Evolutionary conservation across 2,797 vertebrate species (phyloP), one percentile per base, ranked within the genome.

Genomic region (Myotis myotis): DNA sequence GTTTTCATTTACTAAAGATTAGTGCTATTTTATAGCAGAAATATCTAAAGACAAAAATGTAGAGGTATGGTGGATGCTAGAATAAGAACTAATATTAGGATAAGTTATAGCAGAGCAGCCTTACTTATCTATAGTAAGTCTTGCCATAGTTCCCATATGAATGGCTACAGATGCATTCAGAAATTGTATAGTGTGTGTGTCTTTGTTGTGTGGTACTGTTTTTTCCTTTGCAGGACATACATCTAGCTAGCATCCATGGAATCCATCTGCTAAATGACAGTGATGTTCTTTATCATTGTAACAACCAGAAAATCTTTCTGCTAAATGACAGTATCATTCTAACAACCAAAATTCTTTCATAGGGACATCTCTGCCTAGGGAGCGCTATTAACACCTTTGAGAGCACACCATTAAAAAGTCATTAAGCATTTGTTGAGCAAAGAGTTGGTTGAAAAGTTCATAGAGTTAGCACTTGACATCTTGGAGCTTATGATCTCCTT

Each of bases 1-100:
- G 41, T 81, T 92, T 87, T 41, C 19, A 41, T 84, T 95, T 89
- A 53, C 70, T 72, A 87, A 94, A 95, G 57, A 88, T 71, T 25
- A 71, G 9, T 25, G 36, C 20, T 70, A 28, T 87, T 89, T 86
- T 47, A 83, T 92, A 53, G n/a, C 38, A 92, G 74, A 76, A 81
- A 38, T 41, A 79, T 36, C 62, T 74, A 19, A 84, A 94, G 92
- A 74, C 1, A 38, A 87, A 90, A 79, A 70, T n/a, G 25, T 51
- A 76, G 49, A 92, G 47, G 12, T 62, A n/a, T 57, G 28, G 44
- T 90, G 23, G 38, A 51, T 84, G 41, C 13, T 88, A 87, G 60
- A 76, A 41, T 93, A 75, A 93, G 91, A 91, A 23, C 22, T 23
- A 64, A 0, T 55, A 13, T 91, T 91, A 76, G 62, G 47, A 25